phyloP scores from a whole-genome alignment of 2,888 invertebrate species.

The Tetranychus truncatus region DNA sequence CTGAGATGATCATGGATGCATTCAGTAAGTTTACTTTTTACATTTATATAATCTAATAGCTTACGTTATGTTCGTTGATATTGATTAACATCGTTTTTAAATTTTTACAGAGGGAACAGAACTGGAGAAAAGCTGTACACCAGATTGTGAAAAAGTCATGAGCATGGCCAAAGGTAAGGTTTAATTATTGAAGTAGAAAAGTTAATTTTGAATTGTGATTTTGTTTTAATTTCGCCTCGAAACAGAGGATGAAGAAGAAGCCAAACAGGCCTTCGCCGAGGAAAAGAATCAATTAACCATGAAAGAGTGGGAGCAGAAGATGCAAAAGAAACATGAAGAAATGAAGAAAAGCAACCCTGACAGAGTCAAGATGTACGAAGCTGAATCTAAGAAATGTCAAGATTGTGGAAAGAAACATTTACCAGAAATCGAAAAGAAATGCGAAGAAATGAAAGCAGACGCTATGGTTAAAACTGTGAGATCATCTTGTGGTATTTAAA shows the following conservation, averaged over 20 bases:
- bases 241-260: background rate
- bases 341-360: background rate
- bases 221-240: background rate
- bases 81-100: background rate
- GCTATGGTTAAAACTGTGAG: background rate
- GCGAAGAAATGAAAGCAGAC: background rate
- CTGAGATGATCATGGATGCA: background rate
- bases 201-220: background rate
- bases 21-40: background rate
- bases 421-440: background rate
- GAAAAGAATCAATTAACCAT: background rate
- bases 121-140: background rate
- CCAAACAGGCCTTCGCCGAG: background rate
- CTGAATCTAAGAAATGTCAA: background rate
- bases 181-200: too few relatives aligned
- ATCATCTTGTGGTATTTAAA: background rate
- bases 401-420: background rate
- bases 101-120: background rate
- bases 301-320: background rate
- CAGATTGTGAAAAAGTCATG: background rate
- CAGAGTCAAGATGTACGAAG: background rate
- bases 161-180: background rate
- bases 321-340: background rate
- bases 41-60: background rate
- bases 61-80: background rate